Percentiles rank a stretch among this genome's conserved stretches.
Evolutionary conservation across 1,140 invertebrate genomes (phyloP).

Genomic region (Saccostrea echinata): DNA sequence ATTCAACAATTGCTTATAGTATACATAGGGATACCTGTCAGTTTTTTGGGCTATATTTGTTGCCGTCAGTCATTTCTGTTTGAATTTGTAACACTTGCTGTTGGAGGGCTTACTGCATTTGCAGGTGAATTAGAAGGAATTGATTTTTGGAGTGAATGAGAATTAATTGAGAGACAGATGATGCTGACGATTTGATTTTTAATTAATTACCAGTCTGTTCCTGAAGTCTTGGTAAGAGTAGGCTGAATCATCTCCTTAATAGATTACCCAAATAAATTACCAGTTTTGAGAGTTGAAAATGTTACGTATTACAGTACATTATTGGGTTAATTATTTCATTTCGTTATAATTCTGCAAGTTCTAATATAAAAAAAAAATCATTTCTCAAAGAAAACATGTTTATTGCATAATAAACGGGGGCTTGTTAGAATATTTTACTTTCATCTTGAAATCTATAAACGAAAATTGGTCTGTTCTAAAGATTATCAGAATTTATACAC

Average conservation of each 20-base stretch:
- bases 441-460: background rate
- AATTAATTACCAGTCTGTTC: background rate
- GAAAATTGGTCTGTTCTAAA: background rate
- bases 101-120: background rate
- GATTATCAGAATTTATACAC: too few species aligned
- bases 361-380: background rate
- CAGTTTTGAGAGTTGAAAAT: background rate
- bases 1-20: too few species aligned
- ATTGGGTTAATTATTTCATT: background rate
- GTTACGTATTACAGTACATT: background rate
- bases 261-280: background rate
- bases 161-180: background rate
- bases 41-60: too few species aligned
- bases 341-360: background rate
- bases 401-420: background rate
- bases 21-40: too few species aligned
- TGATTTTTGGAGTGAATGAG: conserved; percentile 14
- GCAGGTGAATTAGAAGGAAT: background rate
- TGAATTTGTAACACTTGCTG: background rate
- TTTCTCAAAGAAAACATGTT: background rate
- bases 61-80: background rate
- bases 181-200: background rate
- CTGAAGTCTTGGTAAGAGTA: background rate
- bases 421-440: background rate
- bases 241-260: background rate